These are phyloP conservation scores for Scartelaos histophorus DNA, from an alignment of 2,113 vertebrate species.

Conservation along the genomic window DNA sequence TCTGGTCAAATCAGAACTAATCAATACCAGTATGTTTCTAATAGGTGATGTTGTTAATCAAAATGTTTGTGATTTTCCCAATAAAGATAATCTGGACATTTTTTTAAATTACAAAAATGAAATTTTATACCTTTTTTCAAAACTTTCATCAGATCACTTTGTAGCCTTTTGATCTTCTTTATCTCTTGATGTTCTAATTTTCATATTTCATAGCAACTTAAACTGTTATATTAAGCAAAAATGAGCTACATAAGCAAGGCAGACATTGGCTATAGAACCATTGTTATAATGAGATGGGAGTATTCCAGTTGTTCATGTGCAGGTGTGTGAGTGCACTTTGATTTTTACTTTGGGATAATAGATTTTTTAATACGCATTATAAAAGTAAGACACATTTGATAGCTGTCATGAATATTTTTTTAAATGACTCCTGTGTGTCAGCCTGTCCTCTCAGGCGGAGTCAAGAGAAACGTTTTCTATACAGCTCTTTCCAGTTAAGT, in stretches of 20 bases:
- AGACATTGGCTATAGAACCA: neutral
- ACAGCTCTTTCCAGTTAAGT: neutral
- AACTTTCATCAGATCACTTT: too few relatives aligned
- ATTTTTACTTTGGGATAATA: neutral
- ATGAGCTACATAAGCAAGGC: neutral
- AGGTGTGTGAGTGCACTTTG: neutral
- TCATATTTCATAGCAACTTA: neutral
- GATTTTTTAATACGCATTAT: neutral
- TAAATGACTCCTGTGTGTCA: neutral
- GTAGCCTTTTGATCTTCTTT: too few relatives aligned
- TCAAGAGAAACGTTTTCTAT: constrained; percentile 11
- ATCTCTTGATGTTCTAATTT: neutral
- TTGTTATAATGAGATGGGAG: neutral
- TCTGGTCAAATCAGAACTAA: neutral
- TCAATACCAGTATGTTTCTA: neutral
- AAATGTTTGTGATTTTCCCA: too few relatives aligned
- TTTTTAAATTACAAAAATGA: too few relatives aligned
- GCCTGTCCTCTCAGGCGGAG: constrained; percentile 7
- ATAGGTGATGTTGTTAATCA: neutral
- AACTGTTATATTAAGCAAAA: neutral
- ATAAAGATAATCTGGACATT: too few relatives aligned
- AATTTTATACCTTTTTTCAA: too few relatives aligned
- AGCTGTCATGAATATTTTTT: neutral
- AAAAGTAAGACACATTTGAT: neutral
- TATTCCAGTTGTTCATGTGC: neutral